Conservation (phyloP, 2,888 invertebrate species). For the Zhengitettix transpicula region DNA sequence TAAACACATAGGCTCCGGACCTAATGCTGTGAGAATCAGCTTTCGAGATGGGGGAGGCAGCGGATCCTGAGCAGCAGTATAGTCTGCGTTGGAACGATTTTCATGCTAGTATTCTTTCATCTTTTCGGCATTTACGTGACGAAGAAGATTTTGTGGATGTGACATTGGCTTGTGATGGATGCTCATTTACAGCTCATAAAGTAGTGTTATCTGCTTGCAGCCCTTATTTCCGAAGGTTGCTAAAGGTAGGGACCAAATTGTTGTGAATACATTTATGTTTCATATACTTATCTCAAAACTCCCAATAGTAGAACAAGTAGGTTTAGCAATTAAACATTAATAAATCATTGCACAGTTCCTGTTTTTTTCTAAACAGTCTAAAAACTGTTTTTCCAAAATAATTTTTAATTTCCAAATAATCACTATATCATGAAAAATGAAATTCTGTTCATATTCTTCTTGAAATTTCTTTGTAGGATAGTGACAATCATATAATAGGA, state of each 20-base stretch:
- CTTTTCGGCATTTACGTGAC: conserved; percentile 74
- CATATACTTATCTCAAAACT: too few species aligned
- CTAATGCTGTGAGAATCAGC: conserved; percentile 7
- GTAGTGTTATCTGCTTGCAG: conserved; percentile 84
- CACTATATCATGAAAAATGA: too few species aligned
- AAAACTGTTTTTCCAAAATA: too few species aligned
- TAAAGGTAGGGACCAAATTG: conserved; percentile 36
- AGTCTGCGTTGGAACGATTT: conserved; percentile 91
- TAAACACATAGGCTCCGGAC: conserved; percentile 5
- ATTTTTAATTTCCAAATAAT: too few species aligned
- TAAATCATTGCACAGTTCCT: too few species aligned
- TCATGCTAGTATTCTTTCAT: conserved; percentile 77
- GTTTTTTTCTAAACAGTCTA: too few species aligned
- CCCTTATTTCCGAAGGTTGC: conserved; percentile 73
- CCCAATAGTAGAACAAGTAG: too few species aligned
- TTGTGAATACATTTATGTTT: too few species aligned
- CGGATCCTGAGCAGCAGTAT: conserved; percentile 62
- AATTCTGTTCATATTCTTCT: too few species aligned
- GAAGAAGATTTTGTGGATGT: conserved; percentile 89
- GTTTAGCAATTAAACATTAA: too few species aligned
- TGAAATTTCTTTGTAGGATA: too few species aligned
- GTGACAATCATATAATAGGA: too few species aligned
- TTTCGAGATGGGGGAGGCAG: conserved; percentile 12
- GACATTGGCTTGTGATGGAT: conserved; percentile 78
- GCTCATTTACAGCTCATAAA: conserved; percentile 81